phyloP scores from a whole-genome alignment of 2,113 vertebrate genomes.

The Vulpes ferrilata region DNA sequence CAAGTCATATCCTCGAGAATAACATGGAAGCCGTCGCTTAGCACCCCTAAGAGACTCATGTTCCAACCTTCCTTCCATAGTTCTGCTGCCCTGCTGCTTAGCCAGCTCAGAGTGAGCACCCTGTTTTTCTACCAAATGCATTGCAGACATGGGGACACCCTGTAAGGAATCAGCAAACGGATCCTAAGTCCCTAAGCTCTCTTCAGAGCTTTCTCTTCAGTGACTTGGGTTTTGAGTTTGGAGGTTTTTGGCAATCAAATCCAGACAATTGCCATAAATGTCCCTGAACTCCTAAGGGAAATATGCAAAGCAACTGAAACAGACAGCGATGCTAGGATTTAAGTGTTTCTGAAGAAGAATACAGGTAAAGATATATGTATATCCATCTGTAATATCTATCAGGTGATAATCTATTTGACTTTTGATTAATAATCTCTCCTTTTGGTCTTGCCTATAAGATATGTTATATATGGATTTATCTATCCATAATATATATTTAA shows the following conservation, averaged over 20 bases:
- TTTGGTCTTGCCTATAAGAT: background rate
- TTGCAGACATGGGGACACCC: background rate
- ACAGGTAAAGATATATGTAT: background rate
- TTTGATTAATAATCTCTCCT: background rate
- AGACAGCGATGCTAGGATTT: background rate
- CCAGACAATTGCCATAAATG: background rate
- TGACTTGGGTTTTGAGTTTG: background rate
- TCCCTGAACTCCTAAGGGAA: background rate
- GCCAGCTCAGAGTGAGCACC: background rate
- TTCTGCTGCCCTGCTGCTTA: background rate
- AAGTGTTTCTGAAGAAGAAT: background rate
- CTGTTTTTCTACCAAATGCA: background rate
- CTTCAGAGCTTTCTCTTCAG: background rate
- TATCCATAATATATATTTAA: background rate
- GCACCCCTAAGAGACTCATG: background rate
- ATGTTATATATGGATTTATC: background rate
- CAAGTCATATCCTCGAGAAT: background rate
- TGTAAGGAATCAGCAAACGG: slow-evolving; percentile 1
- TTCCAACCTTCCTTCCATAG: background rate
- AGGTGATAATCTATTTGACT: background rate
- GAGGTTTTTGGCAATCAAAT: slow-evolving; percentile 5
- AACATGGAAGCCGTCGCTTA: too few species aligned
- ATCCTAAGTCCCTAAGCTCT: background rate
- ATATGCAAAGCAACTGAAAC: background rate
- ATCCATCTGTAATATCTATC: background rate